Evolutionary conservation across 1,140 invertebrate genomes (phyloP), one percentile per base, ranked within the genome.

Genomic region (Drosophila orosa): DNA sequence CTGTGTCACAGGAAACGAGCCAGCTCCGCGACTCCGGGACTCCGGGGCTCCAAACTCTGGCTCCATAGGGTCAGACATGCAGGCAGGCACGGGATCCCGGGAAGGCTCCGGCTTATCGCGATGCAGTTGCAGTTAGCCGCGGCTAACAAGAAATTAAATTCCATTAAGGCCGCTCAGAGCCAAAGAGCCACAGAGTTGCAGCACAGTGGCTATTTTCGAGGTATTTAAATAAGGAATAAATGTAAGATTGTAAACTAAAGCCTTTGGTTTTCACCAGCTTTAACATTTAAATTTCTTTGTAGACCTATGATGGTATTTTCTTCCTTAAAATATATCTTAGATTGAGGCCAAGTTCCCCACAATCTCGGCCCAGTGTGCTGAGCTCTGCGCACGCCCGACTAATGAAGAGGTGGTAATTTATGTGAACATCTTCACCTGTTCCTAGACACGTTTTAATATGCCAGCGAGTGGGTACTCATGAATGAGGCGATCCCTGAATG

Each of bases 381-480:
- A 33, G 63, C 24, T 39, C 33, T 44, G 40, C 48, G 45, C 57
- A 74, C 68, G 62, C 74, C 59, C 57, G 42, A 59, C 80, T 87
- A 89, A 89, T 90, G 85, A 89, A 89, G 85, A 89, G 85, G 85
- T 90, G 86, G 85, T 89, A 89, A 89, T 89, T 89, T 89, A 89
- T 89, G 78, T 90, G 80, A 73, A 83, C 74, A 85, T 90, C 87
- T 90, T 85, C 84, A 89, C 84, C 84, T 89, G 85, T 78, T 71
- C 73, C 76, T 65, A 89, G 80, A 79, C 83, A 87, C 84, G 69
- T 84, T 89, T 89, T 84, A 86, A 87, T 86, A 86, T 78, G 72
- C 81, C 62, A 72, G 56, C 27, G 58, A 75, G 68, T 35, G 31
- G 50, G 29, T 52, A 35, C 50, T 63, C 60, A 87, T 86, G 81